Base-by-base conservation (phyloP, 2,113 vertebrate species). In the Proteles cristata region DNA sequence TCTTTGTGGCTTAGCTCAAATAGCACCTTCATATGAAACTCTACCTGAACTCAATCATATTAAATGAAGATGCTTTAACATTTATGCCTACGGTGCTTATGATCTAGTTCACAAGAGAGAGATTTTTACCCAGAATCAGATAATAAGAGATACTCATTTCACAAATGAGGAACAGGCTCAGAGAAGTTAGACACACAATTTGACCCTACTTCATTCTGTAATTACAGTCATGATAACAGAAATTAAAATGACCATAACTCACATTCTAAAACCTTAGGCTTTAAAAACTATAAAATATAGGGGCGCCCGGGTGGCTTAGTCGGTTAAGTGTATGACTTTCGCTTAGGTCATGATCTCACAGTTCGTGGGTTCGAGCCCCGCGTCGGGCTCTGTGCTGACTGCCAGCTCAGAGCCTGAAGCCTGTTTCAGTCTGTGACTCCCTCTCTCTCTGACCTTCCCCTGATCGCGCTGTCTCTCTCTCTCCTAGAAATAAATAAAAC, bases 101-200 rank as follows among this genome's bases (percentile, higher is more conserved):
- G 89, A 66, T 92, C 68, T 85, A 88, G 39, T 88, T 96, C 82
- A 95, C 4, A 79, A 91, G 23, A 65, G 12, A 88, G 68, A 91
- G 50, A 93, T 65, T 95, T 95, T 81, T 95, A 68, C 33, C 21
- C 35, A 74, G 53, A 91, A 80, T 91, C 50, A 77, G 84, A 33
- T 88, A 73, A 82, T 83, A 73, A 82, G 90, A 97, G n/a, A 92
- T 23, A 81, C 94, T 88, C 11, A 92, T 85, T 95, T 95, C 79
- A 83, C 11, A 93, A 55, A 66, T 66, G 25, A 92, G 43, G 28
- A 89, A 93, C 0, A 48, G 31, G n/a, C 39, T 83, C 83, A 94
- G 11, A 96, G 69, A 73, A 89, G n/a, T 88, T 85, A 55, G 15
- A 55, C 15, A 77, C 16, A 26, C 87, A 65, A 92, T 93, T 92